phyloP scores from a whole-genome alignment of 1,140 invertebrate species.

The Drosophila insularis region DNA sequence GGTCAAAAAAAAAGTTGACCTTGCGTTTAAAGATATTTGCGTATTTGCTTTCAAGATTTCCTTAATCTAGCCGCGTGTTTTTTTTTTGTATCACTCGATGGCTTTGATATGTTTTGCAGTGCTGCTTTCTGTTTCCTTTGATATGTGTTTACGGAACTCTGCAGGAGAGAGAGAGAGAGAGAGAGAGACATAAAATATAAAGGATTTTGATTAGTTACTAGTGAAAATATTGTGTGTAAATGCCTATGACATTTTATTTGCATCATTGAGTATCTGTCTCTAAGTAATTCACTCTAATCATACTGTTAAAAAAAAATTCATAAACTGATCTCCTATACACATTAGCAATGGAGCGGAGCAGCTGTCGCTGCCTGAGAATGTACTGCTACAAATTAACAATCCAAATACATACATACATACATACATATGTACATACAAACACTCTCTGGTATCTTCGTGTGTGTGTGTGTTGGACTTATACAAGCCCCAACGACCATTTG shows the following conservation, averaged over 20 bases:
- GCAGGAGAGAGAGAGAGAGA: slow-evolving; percentile 40
- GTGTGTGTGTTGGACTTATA: slow-evolving; percentile 23
- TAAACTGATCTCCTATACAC: slow-evolving; percentile 27
- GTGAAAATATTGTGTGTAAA: not conserved
- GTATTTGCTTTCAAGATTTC: not conserved
- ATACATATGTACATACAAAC: not conserved
- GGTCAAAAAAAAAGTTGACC: too few relatives aligned
- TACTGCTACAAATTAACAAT: slow-evolving; percentile 65
- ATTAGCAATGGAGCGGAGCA: slow-evolving; percentile 41
- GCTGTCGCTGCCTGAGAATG: slow-evolving; percentile 33
- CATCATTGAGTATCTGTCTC: not conserved
- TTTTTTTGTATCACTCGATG: slow-evolving; percentile 38
- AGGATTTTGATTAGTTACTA: slow-evolving; percentile 31
- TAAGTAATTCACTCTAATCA: not conserved
- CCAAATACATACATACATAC: slow-evolving; percentile 17
- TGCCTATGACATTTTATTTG: not conserved
- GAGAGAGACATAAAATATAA: slow-evolving; percentile 13
- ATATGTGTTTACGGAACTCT: slow-evolving; percentile 44
- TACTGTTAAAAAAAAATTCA: slow-evolving; percentile 14
- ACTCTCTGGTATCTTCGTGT: not conserved
- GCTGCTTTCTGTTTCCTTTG: slow-evolving; percentile 9
- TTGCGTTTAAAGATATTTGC: not conserved
- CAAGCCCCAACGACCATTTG: slow-evolving; percentile 66
- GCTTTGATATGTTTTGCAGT: slow-evolving; percentile 48
- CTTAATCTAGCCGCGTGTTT: slow-evolving; percentile 5